Percentiles rank a stretch among this genome's conserved stretches.
phyloP scores from a whole-genome alignment of 2,888 invertebrate species.

The Ethmia dodecea region DNA sequence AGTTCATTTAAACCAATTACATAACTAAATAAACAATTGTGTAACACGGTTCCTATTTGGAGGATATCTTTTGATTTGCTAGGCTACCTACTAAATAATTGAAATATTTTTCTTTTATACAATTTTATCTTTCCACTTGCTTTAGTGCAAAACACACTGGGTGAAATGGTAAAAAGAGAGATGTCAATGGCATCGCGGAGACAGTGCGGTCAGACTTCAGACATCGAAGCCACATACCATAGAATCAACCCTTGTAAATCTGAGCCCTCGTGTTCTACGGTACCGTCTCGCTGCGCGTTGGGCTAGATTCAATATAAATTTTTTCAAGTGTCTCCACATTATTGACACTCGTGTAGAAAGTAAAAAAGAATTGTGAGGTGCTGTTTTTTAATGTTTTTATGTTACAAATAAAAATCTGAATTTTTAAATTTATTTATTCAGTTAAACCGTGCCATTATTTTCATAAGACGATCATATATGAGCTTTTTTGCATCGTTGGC shows the following conservation, averaged over 20 bases:
- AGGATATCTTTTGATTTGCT: too few species aligned
- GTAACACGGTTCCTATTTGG: too few species aligned
- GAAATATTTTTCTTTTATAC: not conserved
- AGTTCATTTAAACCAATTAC: too few species aligned
- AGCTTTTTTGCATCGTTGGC: constrained; percentile 75
- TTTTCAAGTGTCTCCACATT: too few species aligned
- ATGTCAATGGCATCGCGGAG: constrained; percentile 34
- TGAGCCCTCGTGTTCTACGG: constrained; percentile 32
- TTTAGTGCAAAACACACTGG: constrained; percentile 57
- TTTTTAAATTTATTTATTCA: constrained; percentile 22
- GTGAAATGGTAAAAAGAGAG: constrained; percentile 53
- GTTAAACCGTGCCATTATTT: constrained; percentile 57
- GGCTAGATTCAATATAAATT: too few species aligned
- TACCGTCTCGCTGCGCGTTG: constrained; percentile 27
- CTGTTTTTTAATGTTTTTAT: too few species aligned
- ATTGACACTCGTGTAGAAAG: too few species aligned
- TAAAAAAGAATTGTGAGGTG: too few species aligned
- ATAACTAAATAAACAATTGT: too few species aligned
- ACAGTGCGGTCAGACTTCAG: constrained; percentile 21
- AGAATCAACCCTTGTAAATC: constrained; percentile 31
- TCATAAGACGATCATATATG: constrained; percentile 73
- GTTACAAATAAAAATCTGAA: constrained; percentile 8
- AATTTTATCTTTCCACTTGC: constrained; percentile 19
- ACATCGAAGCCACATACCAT: constrained; percentile 43
- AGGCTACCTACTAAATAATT: too few species aligned